Percentiles rank a stretch among this genome's conserved stretches.
phyloP scores from a whole-genome alignment of 2,113 vertebrate species.

The Zosterops borbonicus region DNA sequence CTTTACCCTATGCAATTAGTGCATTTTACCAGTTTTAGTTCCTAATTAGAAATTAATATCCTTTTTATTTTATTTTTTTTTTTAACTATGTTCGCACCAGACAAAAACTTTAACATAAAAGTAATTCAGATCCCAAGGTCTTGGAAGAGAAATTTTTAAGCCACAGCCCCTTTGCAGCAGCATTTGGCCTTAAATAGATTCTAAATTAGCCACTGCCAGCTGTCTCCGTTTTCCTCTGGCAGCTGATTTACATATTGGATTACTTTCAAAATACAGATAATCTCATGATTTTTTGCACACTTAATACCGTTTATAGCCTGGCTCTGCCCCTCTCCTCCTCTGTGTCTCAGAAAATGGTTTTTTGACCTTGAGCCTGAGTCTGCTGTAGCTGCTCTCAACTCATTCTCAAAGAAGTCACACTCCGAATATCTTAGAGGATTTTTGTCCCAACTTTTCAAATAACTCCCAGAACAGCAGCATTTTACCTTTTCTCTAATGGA shows the following conservation, averaged over 20 bases:
- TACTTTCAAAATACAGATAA: neutral
- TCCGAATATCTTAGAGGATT: neutral
- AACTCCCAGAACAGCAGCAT: neutral
- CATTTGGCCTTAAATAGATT: neutral
- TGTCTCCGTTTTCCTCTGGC: neutral
- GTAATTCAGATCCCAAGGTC: neutral
- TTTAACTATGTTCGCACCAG: neutral
- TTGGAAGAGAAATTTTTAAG: neutral
- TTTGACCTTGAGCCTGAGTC: neutral
- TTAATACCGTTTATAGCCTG: neutral
- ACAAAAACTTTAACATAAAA: neutral
- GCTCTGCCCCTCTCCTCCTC: neutral
- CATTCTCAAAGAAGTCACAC: fast-evolving
- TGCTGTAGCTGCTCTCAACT: neutral
- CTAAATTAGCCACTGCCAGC: neutral
- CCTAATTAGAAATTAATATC: neutral
- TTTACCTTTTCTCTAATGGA: neutral
- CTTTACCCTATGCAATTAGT: too few species aligned
- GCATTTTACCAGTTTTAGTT: neutral
- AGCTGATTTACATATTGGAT: constrained; percentile 6
- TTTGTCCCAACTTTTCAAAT: neutral
- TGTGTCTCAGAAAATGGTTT: neutral
- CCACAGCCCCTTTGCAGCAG: neutral
- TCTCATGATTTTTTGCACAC: neutral
- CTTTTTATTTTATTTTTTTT: neutral